Base-by-base conservation (phyloP, 1,140 invertebrate species). In the Brachionus paranguensis region DNA sequence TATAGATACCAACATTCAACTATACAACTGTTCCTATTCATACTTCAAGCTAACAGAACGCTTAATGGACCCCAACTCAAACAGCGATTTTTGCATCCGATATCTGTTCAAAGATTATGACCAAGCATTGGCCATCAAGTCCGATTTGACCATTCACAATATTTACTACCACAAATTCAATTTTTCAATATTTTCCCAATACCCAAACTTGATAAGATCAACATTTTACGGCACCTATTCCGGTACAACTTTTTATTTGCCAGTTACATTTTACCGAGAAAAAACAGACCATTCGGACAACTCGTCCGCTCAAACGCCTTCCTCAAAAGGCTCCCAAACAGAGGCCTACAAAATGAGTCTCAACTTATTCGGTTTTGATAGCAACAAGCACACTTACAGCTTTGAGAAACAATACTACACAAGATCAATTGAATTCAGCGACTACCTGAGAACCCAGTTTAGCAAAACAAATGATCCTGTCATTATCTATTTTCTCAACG, bases 351-450 rank as follows among this genome's bases (percentile, higher is more conserved):
- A 81, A 27, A 68, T 64, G 78, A 68, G 53, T 6, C 50, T 81
- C n/a, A 81, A 68, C 37, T 6, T 81, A 45, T 81, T 81, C 27
- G 55, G 53, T 10, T 64, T 68, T 27, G 78, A 81, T 24, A 68
- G 60, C 55, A 81, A 68, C 37, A 81, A 81, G 20, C 78, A 81
- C 37, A 81, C 78, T 5, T 81, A 81, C 29, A 81, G 78, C 43
- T 81, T 81, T 47, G 78, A 81, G 24, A 81, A 81, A 43, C 78
- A 81, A 47, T 81, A 81, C 53, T 81, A 81, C 78, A 81, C 78
- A 10, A 50, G 78, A 29, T 81, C 78, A 3, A 81, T 81, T 33
- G 78, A 81, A 27, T 81, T 81, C 27, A 60, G 17, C 45, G 78
- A 81, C 33, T 81, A 64, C 47, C 37, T 81, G 12, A 41, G 78